Conservation (phyloP, 2,797 vertebrate species). For the Fistularia tabacaria region DNA sequence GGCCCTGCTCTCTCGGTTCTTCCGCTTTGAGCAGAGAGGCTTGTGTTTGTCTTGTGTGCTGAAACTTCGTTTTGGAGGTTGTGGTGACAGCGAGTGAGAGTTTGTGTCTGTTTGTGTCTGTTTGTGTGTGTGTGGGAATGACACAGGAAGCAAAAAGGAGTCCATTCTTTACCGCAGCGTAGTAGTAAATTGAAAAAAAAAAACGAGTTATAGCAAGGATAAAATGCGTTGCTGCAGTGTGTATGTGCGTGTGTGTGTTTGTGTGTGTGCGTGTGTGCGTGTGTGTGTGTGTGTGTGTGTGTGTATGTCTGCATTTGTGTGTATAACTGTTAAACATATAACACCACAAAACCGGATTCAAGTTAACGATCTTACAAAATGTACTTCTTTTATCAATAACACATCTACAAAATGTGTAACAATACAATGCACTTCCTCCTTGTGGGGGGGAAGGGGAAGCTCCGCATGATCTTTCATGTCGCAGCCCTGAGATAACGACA, state of each 20-base stretch:
- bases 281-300: slow-evolving; percentile 14
- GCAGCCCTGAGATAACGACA: slow-evolving; percentile 4
- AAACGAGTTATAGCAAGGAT: slow-evolving; percentile 38
- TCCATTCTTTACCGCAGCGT: slow-evolving; percentile 74
- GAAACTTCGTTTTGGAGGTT: neutral
- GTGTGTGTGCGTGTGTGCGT: slow-evolving; percentile 10
- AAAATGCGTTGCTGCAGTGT: slow-evolving; percentile 5
- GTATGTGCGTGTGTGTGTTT: slow-evolving; percentile 12
- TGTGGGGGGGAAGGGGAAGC: slow-evolving; percentile 2
- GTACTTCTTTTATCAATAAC: neutral
- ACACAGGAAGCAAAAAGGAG: slow-evolving; percentile 76
- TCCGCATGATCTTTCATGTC: slow-evolving; percentile 5
- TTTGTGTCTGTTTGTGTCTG: slow-evolving; percentile 13
- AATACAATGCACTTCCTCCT: slow-evolving; percentile 14
- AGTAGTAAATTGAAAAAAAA: slow-evolving; percentile 70
- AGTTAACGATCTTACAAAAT: too few species aligned
- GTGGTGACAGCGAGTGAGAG: slow-evolving; percentile 4
- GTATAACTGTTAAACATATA: neutral
- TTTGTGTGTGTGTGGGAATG: slow-evolving; percentile 58
- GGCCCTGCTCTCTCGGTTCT: too few species aligned
- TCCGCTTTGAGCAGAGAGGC: too few species aligned
- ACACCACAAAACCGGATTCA: too few species aligned
- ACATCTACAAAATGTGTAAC: neutral
- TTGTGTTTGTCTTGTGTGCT: too few species aligned
- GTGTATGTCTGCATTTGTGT: slow-evolving; percentile 9